These are phyloP conservation scores for Drosophila pegasa DNA, from an alignment of 2,888 invertebrate species.

Conservation along the genomic window DNA sequence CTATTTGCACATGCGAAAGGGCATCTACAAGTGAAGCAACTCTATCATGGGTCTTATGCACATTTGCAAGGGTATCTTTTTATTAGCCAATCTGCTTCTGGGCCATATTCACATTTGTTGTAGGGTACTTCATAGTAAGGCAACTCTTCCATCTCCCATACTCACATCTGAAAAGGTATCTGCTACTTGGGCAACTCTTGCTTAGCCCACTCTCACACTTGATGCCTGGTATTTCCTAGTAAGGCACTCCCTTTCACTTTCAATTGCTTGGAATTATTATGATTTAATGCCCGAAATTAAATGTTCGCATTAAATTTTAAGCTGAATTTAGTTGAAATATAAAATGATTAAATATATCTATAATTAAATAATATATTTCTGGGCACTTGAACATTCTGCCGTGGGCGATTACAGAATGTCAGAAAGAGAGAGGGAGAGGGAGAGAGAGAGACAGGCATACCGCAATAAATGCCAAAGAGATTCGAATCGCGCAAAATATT, in stretches of 20 bases:
- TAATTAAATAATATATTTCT: neutral
- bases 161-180: too few species aligned
- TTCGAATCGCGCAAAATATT: conserved; percentile 20
- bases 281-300: neutral
- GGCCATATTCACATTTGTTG: neutral
- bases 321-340: neutral
- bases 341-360: too few species aligned
- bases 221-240: neutral
- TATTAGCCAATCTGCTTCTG: too few species aligned
- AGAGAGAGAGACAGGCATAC: neutral
- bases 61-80: too few species aligned
- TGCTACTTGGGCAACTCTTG: too few species aligned
- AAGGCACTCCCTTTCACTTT: neutral
- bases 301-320: neutral
- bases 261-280: neutral
- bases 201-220: neutral
- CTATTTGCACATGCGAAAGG: too few species aligned
- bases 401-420: conserved; percentile 7
- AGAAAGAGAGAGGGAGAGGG: conserved; percentile 3
- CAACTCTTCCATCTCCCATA: too few species aligned
- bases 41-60: too few species aligned
- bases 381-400: neutral
- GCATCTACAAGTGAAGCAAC: too few species aligned
- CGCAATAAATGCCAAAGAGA: conserved; percentile 31
- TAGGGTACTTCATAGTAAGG: neutral